Percentiles rank a stretch among this genome's conserved stretches.
phyloP scores from a whole-genome alignment of 1,140 invertebrate genomes.

The Calycopis cecrops region DNA sequence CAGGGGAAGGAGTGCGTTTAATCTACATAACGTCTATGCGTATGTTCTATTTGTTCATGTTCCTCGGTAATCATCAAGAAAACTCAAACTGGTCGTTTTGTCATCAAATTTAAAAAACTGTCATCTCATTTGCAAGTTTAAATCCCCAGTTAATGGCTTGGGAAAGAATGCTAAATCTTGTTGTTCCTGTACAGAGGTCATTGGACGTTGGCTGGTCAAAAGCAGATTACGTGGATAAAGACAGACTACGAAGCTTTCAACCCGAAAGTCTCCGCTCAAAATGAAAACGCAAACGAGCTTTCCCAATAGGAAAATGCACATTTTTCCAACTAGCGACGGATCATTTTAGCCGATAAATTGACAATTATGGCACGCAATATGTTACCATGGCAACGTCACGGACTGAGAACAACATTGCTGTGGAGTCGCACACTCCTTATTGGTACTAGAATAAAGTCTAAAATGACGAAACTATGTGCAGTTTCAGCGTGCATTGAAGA shows the following conservation, averaged over 20 bases:
- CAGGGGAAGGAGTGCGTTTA: no score
- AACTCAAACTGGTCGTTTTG: no score
- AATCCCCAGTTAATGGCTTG: no score
- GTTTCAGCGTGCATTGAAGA: slow-evolving; percentile 26
- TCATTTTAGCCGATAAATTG: slow-evolving; percentile 15
- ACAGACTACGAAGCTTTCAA: no score
- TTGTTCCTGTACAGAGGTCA: no score
- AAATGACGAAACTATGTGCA: slow-evolving; percentile 12
- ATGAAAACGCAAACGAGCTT: not conserved
- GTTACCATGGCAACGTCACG: slow-evolving; percentile 57
- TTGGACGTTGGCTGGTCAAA: not conserved
- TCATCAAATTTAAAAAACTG: no score
- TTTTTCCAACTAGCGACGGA: slow-evolving; percentile 5
- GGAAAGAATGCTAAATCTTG: no score
- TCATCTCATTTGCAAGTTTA: no score
- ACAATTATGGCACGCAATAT: slow-evolving; percentile 37
- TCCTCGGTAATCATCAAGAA: no score
- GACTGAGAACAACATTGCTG: slow-evolving; percentile 26
- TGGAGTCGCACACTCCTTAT: slow-evolving; percentile 22
- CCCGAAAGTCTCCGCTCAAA: no score
- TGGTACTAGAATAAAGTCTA: slow-evolving; percentile 14
- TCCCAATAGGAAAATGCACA: not conserved
- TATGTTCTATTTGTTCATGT: no score
- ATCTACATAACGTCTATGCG: no score
- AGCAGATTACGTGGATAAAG: not conserved